Conservation (phyloP, 2,888 invertebrate species). For the Chymomyza fuscimana region DNA sequence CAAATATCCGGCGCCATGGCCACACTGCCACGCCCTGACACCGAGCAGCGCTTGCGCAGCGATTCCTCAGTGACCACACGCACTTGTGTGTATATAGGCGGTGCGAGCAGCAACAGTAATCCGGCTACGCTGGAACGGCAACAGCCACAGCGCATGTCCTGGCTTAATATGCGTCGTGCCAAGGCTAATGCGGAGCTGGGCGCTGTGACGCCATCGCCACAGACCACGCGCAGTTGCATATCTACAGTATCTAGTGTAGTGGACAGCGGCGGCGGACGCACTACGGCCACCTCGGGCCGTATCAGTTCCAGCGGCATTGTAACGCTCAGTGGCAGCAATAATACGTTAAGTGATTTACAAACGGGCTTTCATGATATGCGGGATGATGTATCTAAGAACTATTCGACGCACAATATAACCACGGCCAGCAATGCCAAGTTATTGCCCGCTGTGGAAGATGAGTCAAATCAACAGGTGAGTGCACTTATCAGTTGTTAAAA, state of each 20-base stretch:
- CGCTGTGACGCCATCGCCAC: slow-evolving; percentile 73
- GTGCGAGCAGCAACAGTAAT: slow-evolving; percentile 46
- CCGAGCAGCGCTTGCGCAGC: slow-evolving; percentile 60
- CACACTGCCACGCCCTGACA: slow-evolving; percentile 56
- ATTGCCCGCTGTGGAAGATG: slow-evolving; percentile 76
- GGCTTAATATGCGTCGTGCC: slow-evolving; percentile 73
- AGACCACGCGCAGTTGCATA: slow-evolving; percentile 75
- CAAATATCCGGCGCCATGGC: slow-evolving; percentile 66
- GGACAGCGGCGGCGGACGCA: slow-evolving; percentile 69
- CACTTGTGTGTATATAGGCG: slow-evolving; percentile 62
- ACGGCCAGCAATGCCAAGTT: slow-evolving; percentile 78
- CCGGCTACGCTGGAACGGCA: slow-evolving; percentile 73
- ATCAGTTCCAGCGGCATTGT: slow-evolving; percentile 76
- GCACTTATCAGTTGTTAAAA: background rate
- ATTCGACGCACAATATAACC: slow-evolving; percentile 74
- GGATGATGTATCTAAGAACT: slow-evolving; percentile 70
- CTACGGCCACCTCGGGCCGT: slow-evolving; percentile 75
- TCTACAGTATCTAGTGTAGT: slow-evolving; percentile 74
- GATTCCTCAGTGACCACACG: slow-evolving; percentile 57
- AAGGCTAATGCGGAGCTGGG: slow-evolving; percentile 59
- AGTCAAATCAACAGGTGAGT: slow-evolving; percentile 78
- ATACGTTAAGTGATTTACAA: slow-evolving; percentile 77
- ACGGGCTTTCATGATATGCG: slow-evolving; percentile 73
- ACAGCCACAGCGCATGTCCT: slow-evolving; percentile 73
- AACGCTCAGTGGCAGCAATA: slow-evolving; percentile 77